Conservation (phyloP, 2,888 invertebrate genomes). For the Synergus umbraculus region DNA sequence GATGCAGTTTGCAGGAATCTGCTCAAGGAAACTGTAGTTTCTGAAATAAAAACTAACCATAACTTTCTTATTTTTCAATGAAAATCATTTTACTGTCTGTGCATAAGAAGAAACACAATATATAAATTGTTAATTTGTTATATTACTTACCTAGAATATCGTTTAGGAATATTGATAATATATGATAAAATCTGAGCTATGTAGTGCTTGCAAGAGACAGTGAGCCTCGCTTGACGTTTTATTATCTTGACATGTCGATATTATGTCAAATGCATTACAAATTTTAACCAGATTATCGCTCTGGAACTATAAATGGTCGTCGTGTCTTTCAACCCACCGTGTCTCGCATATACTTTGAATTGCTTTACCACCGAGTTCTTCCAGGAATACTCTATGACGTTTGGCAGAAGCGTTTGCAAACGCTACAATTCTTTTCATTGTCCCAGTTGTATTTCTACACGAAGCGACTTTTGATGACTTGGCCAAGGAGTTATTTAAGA, state of each 20-base stretch:
- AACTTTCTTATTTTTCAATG: too few species aligned
- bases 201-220: not conserved
- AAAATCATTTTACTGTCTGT: not conserved
- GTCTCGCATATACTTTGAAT: slow-evolving; percentile 53
- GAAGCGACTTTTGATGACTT: slow-evolving; percentile 57
- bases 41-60: slow-evolving; percentile 3
- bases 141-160: slow-evolving; percentile 10
- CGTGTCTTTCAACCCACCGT: slow-evolving; percentile 59
- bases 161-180: not conserved
- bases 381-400: slow-evolving; percentile 51
- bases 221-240: slow-evolving; percentile 11
- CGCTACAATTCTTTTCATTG: slow-evolving; percentile 57
- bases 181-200: not conserved
- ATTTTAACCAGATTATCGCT: slow-evolving; percentile 27
- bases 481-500: slow-evolving; percentile 60
- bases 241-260: not conserved
- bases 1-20: slow-evolving; percentile 48
- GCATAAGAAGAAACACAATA: too few species aligned
- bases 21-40: slow-evolving; percentile 45
- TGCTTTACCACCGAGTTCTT: slow-evolving; percentile 51
- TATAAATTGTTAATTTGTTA: too few species aligned
- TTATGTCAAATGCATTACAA: too few species aligned
- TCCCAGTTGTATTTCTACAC: slow-evolving; percentile 56
- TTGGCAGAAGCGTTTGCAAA: slow-evolving; percentile 60
- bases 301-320: slow-evolving; percentile 56